These are phyloP conservation scores for Ornithoptera priamus DNA, from an alignment of 2,888 invertebrate species.

Conservation along the genomic window DNA sequence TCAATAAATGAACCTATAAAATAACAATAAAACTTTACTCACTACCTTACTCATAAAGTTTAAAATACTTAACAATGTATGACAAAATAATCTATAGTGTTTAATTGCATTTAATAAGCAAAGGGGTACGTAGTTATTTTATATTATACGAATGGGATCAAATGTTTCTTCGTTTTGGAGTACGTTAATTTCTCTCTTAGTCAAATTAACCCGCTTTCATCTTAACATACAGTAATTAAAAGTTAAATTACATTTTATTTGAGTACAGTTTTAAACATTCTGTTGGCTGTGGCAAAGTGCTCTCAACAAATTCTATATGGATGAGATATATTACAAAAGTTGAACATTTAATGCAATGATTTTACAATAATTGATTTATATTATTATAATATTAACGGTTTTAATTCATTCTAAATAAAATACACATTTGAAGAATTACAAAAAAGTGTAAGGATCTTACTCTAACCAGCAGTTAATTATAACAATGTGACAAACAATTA, in stretches of 20 bases:
- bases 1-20: neutral
- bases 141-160: neutral
- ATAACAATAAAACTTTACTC: neutral
- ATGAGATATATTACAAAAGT: no score
- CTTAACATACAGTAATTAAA: conserved; percentile 3
- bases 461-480: no score
- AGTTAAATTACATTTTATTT: conserved; percentile 1
- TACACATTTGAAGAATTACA: no score
- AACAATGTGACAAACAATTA: no score
- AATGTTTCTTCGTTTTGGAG: neutral
- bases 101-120: neutral
- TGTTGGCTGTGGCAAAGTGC: neutral
- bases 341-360: no score
- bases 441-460: no score
- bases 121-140: neutral
- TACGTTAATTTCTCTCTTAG: neutral
- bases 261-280: neutral
- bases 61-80: no score
- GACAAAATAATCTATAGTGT: neutral
- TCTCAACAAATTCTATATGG: no score
- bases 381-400: no score
- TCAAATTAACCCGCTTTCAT: neutral
- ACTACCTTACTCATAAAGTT: no score
- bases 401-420: no score
- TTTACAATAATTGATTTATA: no score